Evolutionary conservation across 2,888 invertebrate species (phyloP).

Genomic region (Lathronympha strigana): DNA sequence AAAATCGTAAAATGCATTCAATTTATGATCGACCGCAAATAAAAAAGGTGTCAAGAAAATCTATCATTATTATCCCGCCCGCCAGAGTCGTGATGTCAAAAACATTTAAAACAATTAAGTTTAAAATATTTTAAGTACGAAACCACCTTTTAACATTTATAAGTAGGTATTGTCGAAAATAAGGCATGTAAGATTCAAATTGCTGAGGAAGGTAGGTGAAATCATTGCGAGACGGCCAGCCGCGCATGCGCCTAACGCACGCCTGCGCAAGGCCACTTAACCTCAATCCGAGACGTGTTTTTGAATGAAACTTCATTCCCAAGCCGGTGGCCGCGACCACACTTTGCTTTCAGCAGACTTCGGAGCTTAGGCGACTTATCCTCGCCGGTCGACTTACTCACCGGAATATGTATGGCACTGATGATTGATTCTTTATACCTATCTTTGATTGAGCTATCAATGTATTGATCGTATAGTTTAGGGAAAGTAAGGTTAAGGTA

Average conservation of each 20-base stretch:
- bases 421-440: constrained; percentile 18
- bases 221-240: constrained; percentile 70
- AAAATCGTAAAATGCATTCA: too few relatives aligned
- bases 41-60: too few relatives aligned
- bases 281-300: constrained; percentile 81
- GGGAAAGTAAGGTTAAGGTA: too few relatives aligned
- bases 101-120: too few relatives aligned
- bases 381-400: constrained; percentile 39
- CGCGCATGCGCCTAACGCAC: constrained; percentile 69
- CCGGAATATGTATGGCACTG: constrained; percentile 26
- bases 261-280: constrained; percentile 77
- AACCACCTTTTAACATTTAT: too few relatives aligned
- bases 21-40: too few relatives aligned
- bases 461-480: background rate
- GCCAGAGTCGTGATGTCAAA: background rate
- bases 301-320: constrained; percentile 79
- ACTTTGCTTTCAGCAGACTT: constrained; percentile 70
- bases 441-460: background rate
- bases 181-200: constrained; percentile 61
- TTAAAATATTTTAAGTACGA: background rate
- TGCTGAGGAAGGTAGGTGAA: constrained; percentile 70
- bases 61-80: background rate
- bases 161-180: constrained; percentile 15
- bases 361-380: constrained; percentile 54
- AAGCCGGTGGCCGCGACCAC: constrained; percentile 64